Percentiles rank a stretch among this genome's conserved stretches.
Evolutionary conservation across 1,140 invertebrate species (phyloP).

Genomic region (Archegozetes longisetosus): DNA sequence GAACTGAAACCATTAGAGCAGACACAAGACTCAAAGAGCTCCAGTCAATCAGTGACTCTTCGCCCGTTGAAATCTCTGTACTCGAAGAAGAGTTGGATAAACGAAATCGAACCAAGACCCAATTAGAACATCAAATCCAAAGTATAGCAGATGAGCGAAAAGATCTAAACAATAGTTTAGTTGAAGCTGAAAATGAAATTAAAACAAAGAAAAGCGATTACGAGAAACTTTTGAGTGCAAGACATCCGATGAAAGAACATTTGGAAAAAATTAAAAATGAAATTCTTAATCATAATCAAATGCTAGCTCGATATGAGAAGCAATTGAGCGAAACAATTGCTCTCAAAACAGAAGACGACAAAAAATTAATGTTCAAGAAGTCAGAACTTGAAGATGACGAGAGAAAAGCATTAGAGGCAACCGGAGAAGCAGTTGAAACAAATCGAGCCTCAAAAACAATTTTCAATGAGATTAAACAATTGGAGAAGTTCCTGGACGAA

Average conservation of each 20-base stretch:
- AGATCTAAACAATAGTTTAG: background rate
- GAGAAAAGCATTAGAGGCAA: background rate
- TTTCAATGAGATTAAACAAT: constrained; percentile 27
- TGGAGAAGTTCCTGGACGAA: constrained; percentile 19
- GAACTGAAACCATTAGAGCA: background rate
- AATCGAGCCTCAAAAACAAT: constrained; percentile 23
- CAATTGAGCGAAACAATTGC: background rate
- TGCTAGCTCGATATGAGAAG: background rate
- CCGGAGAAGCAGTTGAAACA: constrained; percentile 22
- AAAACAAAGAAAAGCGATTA: background rate
- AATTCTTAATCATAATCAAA: background rate
- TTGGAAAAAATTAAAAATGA: background rate
- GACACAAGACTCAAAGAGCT: background rate
- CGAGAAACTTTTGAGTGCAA: background rate
- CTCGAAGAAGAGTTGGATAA: constrained; percentile 7
- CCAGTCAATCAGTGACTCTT: background rate
- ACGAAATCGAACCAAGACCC: background rate
- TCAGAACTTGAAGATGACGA: constrained; percentile 20
- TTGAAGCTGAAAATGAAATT: background rate
- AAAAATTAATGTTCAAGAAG: background rate
- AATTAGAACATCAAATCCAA: background rate
- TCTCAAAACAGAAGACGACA: background rate
- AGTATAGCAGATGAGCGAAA: background rate
- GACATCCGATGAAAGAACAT: background rate
- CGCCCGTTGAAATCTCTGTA: constrained; percentile 3